Conservation (phyloP, 2,797 vertebrate genomes). For the Acanthurus leucopareius region DNA sequence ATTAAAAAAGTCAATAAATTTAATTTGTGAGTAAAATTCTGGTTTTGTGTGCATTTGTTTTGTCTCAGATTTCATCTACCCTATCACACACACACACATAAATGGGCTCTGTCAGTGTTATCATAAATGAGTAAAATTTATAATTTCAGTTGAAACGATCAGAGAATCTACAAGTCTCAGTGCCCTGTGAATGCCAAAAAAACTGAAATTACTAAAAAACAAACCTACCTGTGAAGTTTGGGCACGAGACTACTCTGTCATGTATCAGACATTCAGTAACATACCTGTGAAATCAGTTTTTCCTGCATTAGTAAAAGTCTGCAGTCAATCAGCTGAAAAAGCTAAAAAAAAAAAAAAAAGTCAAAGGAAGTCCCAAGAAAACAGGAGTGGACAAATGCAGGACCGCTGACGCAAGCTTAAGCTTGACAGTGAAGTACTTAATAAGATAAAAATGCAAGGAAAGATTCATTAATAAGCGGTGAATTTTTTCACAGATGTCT, state of each 20-base stretch:
- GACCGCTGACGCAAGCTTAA: no score
- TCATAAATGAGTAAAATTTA: no score
- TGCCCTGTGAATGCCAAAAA: not conserved
- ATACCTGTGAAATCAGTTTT: not conserved
- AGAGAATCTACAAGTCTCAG: not conserved
- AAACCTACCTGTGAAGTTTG: not conserved
- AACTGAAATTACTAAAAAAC: not conserved
- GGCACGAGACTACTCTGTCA: not conserved
- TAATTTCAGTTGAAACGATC: no score
- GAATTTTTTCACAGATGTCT: no score
- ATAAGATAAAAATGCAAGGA: no score
- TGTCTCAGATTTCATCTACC: not conserved
- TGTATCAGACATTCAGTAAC: no score
- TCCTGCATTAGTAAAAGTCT: not conserved
- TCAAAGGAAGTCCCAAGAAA: not conserved
- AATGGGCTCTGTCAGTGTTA: no score
- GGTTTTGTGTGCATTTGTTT: not conserved
- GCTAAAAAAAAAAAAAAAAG: not conserved
- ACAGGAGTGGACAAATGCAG: not conserved
- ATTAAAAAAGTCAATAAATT: slow-evolving; percentile 61
- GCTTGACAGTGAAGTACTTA: no score
- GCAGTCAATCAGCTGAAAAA: not conserved
- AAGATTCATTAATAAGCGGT: no score
- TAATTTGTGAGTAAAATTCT: slow-evolving; percentile 15
- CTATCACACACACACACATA: not conserved